Evolutionary conservation across 2,888 invertebrate genomes (phyloP), one percentile per base, ranked within the genome.

Genomic region (Xestoiulus laeticollis): DNA sequence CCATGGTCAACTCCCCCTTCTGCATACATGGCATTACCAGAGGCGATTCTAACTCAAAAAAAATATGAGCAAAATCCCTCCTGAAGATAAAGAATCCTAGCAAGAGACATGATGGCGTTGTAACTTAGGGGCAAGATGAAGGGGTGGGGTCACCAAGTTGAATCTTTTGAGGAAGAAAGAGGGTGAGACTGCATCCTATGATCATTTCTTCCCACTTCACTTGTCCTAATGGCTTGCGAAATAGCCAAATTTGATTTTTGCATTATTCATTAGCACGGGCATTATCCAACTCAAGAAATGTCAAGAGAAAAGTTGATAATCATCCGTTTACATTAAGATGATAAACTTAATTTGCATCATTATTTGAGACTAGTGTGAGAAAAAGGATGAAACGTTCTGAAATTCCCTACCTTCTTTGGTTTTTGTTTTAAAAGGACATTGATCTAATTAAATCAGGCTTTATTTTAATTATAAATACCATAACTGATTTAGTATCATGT

Each of bases 231-330:
- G 78, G 30, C 30, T 30, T 26, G 78, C 78, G 14, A 30, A 78
- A 26, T 30, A 78, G 12, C 78, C 16, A 26, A 38, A 78, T 26
- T 30, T 22, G 26, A 78, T 12, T 48, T 78, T 30, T 78, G 78
- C 78, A 78, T 78, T 78, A 78, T 78, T 78, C 78, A 78, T 78
- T 78, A 78, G 78, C 30, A 30, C 26, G 26, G 78, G 78, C 78
- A 78, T 10, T 78, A 26, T 12, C 78, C 78, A 30, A 10, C 26
- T 14, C 14, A 78, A 30, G 78, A 30, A 78, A 78, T 78, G 78
- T 78, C 78, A 78, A 78, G 78, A 78, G 30, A 26, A 78, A 78
- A 12, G 30, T 26, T 30, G 78, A 78, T 78, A 78, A 12, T 78
- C 30, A 78, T 78, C 78, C 10, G 78, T 78, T 30, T 78, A 78